phyloP scores from a whole-genome alignment of 2,113 vertebrate genomes.

The Lethenteron reissneri region DNA sequence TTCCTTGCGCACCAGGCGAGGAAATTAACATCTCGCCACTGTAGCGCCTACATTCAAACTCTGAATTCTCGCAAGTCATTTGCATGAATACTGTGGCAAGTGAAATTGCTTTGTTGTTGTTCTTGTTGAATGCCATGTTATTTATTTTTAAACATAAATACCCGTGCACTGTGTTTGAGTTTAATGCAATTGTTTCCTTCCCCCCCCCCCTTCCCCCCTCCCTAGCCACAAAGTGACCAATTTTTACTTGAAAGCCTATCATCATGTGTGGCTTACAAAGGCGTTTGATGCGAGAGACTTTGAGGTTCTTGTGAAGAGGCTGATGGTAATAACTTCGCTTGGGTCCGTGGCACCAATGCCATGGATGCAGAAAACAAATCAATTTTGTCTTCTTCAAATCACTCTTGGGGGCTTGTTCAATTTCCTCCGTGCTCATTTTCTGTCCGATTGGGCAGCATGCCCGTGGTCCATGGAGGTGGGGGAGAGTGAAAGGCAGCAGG shows the following conservation, averaged over 20 bases:
- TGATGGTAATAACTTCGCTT: conserved; percentile 3
- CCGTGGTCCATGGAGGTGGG: too few relatives aligned
- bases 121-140: not conserved
- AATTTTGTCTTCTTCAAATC: too few relatives aligned
- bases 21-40: too few relatives aligned
- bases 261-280: conserved; percentile 3
- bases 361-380: too few relatives aligned
- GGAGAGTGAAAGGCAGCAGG: too few relatives aligned
- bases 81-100: not conserved
- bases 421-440: too few relatives aligned
- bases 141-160: not conserved
- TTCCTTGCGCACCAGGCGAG: too few relatives aligned
- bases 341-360: too few relatives aligned
- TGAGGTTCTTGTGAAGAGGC: conserved; percentile 8
- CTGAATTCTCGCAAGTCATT: not conserved
- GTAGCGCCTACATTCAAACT: too few relatives aligned
- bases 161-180: not conserved
- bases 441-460: too few relatives aligned
- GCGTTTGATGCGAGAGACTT: conserved; percentile 8
- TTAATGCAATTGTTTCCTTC: not conserved
- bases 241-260: conserved; percentile 4
- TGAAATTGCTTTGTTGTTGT: not conserved
- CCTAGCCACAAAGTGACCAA: conserved; percentile 4
- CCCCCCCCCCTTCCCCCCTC: not conserved
- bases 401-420: too few relatives aligned